Base-by-base conservation (phyloP, 2,113 vertebrate species). In the Corythaeola cristata region DNA sequence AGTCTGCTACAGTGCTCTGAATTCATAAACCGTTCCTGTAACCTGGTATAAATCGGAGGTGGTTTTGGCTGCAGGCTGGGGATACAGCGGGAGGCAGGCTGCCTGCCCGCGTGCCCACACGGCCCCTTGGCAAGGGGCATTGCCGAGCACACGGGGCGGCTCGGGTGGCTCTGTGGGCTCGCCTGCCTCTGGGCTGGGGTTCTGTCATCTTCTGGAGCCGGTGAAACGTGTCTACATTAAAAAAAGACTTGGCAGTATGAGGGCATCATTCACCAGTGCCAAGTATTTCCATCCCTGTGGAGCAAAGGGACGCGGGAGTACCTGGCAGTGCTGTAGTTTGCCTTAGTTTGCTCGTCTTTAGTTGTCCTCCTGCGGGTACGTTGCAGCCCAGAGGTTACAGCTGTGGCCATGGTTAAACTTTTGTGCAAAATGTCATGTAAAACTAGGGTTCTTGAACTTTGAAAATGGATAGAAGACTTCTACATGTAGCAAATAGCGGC, bases 131-230 rank as follows among this genome's bases (percentile, higher is more conserved):
- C 55, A 4, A 26, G 37, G 33, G 45, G 7, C 60, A 37, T 35
- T 19, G n/a, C 66, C 0, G 1, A 15, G 35, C 33, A 17, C 2
- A 3, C 0, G 8, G 30, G 49, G 33, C 32, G 16, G n/a, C 60
- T 85, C 0, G 0, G 10, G 19, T 45, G 41, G 8, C 35, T 90
- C 64, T 77, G 75, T 28, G 19, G 45, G 35, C n/a, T 50, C 1
- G 0, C 64, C 62, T 67, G 45, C 30, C 32, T 30, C n/a, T 0
- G 0, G 9, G 9, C 75, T 63, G 64, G 19, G 74, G 19, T 30
- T 79, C 53, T 22, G 4, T 41, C 15, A 2, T 41, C 52, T 72
- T 76, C 69, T 78, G 74, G 52, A 75, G 27, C 39, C 35, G 37
- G 39, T 64, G 15, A 68, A 37, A 39, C n/a, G 13, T 22, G 5